Percentiles rank a stretch among this genome's conserved stretches.
Conservation (phyloP, 2,888 invertebrate species). For the Mantis religiosa region DNA sequence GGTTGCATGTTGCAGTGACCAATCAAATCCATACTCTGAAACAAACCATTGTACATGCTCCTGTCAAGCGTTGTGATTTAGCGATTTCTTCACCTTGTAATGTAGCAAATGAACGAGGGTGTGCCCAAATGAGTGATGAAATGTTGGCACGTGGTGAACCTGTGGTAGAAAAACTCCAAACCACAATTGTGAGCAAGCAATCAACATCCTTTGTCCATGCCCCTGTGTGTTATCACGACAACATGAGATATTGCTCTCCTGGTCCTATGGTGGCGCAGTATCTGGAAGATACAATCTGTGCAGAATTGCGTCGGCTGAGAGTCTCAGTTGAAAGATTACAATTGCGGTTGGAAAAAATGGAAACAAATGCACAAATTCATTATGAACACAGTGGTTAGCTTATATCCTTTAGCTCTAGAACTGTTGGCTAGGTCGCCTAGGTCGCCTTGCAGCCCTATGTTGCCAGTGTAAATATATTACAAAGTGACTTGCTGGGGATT, state of each 20-base stretch:
- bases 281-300: conserved; percentile 24
- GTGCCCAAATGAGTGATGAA: neutral
- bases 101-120: neutral
- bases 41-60: neutral
- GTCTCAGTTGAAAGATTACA: conserved; percentile 6
- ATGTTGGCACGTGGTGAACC: neutral
- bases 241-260: conserved; percentile 1
- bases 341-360: conserved; percentile 3
- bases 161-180: neutral
- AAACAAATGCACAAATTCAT: neutral
- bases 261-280: conserved; percentile 15
- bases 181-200: neutral
- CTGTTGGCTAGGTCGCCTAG: no score
- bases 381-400: neutral
- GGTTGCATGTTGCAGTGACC: conserved; percentile 31
- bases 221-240: neutral
- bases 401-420: neutral
- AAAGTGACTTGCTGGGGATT: no score
- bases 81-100: neutral
- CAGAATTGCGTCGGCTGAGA: conserved; percentile 21
- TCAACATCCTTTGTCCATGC: neutral
- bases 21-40: conserved; percentile 33
- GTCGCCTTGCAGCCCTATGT: no score
- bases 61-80: neutral
- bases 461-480: no score